A percentile compares a stretch with the other conserved stretches of the same genome.
Evolutionary conservation across 1,140 invertebrate species (phyloP).

Genomic region (Venturia canescens): DNA sequence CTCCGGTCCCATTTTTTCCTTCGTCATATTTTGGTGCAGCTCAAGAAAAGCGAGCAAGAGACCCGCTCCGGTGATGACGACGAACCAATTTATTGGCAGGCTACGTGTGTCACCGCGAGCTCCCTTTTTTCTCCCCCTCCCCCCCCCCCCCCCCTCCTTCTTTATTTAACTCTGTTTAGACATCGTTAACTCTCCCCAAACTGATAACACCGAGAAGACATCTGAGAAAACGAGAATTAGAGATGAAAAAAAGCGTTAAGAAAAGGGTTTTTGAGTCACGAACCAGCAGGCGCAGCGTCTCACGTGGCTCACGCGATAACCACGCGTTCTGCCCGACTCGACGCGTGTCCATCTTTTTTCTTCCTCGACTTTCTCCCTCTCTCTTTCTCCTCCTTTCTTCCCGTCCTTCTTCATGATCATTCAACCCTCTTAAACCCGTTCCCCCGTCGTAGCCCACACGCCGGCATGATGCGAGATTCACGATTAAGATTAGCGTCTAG

Average conservation of each 20-base stretch:
- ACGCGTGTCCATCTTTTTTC: conserved; percentile 40
- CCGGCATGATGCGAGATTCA: conserved; percentile 27
- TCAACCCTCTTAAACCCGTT: conserved; percentile 40
- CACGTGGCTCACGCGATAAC: conserved; percentile 45
- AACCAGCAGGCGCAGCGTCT: conserved; percentile 35
- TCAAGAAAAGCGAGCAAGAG: not conserved
- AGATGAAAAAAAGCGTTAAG: not conserved
- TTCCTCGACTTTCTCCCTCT: not conserved
- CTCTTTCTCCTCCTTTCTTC: not conserved
- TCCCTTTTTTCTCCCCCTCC: not conserved
- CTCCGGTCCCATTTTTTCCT: conserved; percentile 20
- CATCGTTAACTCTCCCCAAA: conserved; percentile 32
- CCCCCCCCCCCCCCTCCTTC: no score
- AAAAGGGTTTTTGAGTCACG: conserved; percentile 28
- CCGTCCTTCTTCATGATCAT: not conserved
- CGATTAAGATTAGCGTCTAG: conserved; percentile 43
- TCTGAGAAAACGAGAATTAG: not conserved
- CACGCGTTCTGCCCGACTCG: conserved; percentile 20
- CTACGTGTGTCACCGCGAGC: conserved; percentile 50
- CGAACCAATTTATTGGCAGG: conserved; percentile 60
- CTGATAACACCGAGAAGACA: conserved; percentile 13
- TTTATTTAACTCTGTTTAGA: conserved; percentile 48
- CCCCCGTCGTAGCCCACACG: not conserved
- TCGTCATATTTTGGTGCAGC: not conserved
- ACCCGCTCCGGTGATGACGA: conserved; percentile 3